These are phyloP conservation scores for Lanius collurio DNA, from an alignment of 2,113 vertebrate species.

Conservation along the genomic window DNA sequence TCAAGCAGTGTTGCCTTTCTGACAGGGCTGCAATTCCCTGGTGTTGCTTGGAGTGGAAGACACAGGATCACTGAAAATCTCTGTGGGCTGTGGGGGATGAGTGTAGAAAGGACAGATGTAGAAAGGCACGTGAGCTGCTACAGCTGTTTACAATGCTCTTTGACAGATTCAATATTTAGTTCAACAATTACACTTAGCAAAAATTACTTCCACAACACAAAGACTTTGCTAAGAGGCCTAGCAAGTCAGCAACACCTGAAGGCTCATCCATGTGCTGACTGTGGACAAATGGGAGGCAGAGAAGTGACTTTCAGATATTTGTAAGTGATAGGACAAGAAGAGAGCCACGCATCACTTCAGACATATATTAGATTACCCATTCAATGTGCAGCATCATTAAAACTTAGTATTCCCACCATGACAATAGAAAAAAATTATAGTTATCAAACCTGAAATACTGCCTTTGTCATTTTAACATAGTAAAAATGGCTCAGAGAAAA, in stretches of 20 bases:
- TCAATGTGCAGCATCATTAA: neutral
- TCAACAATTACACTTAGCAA: neutral
- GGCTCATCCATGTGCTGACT: neutral
- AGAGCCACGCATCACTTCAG: neutral
- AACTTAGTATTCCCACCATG: neutral
- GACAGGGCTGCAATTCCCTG: neutral
- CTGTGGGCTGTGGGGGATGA: fast-evolving
- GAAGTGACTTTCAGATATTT: neutral
- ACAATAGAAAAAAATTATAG: neutral
- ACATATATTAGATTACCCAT: neutral
- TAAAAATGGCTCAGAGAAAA: constrained; percentile 55
- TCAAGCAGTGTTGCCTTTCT: neutral
- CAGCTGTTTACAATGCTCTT: neutral
- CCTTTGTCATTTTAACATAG: neutral
- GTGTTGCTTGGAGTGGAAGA: neutral
- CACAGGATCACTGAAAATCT: neutral
- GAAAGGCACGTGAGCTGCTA: neutral
- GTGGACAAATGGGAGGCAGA: neutral
- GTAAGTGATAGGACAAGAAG: neutral
- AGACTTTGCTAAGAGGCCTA: neutral
- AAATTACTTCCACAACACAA: neutral
- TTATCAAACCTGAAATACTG: constrained; percentile 5
- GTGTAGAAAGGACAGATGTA: neutral
- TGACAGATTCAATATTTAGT: neutral
- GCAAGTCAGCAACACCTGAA: neutral